Evolutionary conservation across 2,797 vertebrate genomes (phyloP).

Genomic region (Nothura maculosa): DNA sequence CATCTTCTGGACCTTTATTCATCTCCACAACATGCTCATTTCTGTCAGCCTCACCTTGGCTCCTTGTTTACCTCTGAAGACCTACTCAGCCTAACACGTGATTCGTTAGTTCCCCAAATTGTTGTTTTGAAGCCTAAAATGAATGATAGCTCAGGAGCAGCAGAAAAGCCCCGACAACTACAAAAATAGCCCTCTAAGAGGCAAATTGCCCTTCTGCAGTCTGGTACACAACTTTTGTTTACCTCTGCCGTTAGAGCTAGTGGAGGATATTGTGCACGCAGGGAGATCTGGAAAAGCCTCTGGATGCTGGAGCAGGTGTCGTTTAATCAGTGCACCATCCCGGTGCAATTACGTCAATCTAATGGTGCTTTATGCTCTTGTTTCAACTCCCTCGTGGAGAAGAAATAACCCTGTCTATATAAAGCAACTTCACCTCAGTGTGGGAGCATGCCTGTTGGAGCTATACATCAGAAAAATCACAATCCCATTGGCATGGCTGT

Average conservation of each 20-base stretch:
- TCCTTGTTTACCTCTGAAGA: neutral
- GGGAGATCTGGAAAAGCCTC: neutral
- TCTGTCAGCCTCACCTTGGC: neutral
- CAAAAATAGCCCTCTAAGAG: neutral
- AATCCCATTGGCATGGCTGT: neutral
- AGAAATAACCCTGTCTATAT: neutral
- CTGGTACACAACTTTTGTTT: neutral
- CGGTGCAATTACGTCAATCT: neutral
- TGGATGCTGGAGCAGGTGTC: neutral
- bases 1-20: neutral
- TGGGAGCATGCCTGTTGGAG: neutral
- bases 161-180: neutral
- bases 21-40: neutral
- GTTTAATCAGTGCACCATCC: neutral
- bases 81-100: neutral
- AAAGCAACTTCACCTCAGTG: neutral
- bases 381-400: neutral
- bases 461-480: neutral
- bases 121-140: neutral
- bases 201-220: neutral
- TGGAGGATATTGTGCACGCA: accelerated
- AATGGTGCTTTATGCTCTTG: neutral
- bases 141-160: neutral
- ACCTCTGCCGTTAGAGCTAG: neutral
- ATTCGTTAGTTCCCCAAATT: neutral